phyloP scores from a whole-genome alignment of 2,888 invertebrate genomes.

The Spodoptera littoralis region DNA sequence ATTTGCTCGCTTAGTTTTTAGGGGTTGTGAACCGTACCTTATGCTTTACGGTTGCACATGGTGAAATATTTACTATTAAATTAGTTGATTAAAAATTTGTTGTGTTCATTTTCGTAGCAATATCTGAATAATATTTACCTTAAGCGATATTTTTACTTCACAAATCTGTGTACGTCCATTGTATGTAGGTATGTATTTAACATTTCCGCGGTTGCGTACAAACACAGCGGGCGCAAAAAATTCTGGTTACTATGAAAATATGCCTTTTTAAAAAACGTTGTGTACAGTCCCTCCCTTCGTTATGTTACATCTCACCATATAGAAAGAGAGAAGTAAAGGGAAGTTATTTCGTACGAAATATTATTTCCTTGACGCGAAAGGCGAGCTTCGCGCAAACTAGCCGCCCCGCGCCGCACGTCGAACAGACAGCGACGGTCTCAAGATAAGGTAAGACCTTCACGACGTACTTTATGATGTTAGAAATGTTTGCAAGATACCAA shows the following conservation, averaged over 20 bases:
- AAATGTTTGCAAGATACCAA: constrained; percentile 36
- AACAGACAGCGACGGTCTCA: constrained; percentile 13
- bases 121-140: constrained; percentile 3
- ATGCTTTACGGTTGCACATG: too few relatives aligned
- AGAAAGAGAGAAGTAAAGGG: constrained; percentile 33
- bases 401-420: constrained; percentile 7
- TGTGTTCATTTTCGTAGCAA: not conserved
- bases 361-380: constrained; percentile 36
- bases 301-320: constrained; percentile 27
- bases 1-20: constrained; percentile 10
- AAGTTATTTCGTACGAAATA: constrained; percentile 46
- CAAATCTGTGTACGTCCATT: constrained; percentile 20
- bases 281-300: constrained; percentile 21
- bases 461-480: constrained; percentile 29
- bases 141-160: constrained; percentile 9
- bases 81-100: too few relatives aligned
- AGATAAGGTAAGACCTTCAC: constrained; percentile 38
- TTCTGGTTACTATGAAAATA: constrained; percentile 27
- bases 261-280: constrained; percentile 29
- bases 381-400: constrained; percentile 38
- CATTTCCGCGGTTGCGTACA: constrained; percentile 24
- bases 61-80: too few relatives aligned
- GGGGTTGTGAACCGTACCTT: not conserved
- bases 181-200: constrained; percentile 12
- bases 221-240: constrained; percentile 26